Conservation (phyloP, 2,797 vertebrate species). For the Euphonia xanthogaster region DNA sequence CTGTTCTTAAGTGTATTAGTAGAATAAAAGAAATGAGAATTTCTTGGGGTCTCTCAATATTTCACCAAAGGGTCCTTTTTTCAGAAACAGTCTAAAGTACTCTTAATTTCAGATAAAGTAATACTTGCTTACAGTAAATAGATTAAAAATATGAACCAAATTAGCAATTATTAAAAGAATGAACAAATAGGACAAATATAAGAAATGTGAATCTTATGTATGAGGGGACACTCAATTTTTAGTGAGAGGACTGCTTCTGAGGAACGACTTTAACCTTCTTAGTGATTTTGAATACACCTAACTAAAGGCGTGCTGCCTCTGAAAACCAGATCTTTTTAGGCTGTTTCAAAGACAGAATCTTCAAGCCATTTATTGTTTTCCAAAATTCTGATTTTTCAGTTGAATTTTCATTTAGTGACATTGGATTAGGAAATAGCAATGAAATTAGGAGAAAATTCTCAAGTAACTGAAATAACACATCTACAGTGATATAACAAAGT, state of each 20-base stretch:
- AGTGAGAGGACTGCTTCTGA: neutral
- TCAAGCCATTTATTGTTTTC: neutral
- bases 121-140: neutral
- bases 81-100: neutral
- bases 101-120: neutral
- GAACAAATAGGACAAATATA: neutral
- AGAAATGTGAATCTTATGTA: neutral
- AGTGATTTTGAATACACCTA: neutral
- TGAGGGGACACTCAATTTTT: neutral
- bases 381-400: neutral
- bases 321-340: neutral
- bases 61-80: neutral
- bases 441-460: neutral
- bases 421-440: neutral
- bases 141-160: neutral
- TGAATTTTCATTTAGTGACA: neutral
- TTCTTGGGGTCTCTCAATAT: neutral
- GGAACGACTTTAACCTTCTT: neutral
- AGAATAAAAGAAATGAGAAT: neutral
- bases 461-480: neutral
- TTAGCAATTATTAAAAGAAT: neutral
- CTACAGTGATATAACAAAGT: neutral
- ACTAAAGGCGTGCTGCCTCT: rapidly evolving
- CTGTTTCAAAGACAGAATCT: neutral
- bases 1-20: neutral